phyloP scores from a whole-genome alignment of 2,113 vertebrate genomes.

The Microcebus tavaratra region DNA sequence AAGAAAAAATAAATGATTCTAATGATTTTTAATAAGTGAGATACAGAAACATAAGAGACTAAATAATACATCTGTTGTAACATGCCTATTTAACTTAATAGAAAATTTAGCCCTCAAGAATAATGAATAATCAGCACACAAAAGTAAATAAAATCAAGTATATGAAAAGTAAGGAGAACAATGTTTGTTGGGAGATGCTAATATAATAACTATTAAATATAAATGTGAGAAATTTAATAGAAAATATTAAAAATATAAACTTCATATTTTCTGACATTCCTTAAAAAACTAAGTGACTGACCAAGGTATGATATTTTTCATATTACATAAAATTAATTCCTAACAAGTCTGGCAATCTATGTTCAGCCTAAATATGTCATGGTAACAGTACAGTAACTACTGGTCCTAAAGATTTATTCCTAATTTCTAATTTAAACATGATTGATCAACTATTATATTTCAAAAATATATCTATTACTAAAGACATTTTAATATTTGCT shows the following conservation, averaged over 20 bases:
- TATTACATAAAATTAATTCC: conserved; percentile 1
- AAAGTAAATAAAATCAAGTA: background rate
- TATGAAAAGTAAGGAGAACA: background rate
- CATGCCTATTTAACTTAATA: background rate
- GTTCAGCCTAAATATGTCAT: background rate
- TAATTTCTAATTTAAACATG: conserved; percentile 19
- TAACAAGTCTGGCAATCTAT: background rate
- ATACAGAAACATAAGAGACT: background rate
- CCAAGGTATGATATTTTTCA: background rate
- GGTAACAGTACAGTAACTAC: background rate
- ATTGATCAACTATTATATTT: conserved; percentile 25
- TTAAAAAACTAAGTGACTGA: background rate
- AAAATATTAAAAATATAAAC: background rate
- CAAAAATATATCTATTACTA: background rate
- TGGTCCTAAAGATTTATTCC: background rate
- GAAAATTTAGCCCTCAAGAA: background rate
- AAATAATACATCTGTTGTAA: background rate
- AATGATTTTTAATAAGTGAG: background rate
- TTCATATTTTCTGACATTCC: background rate
- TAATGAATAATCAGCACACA: background rate
- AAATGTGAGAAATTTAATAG: background rate
- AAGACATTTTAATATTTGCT: background rate
- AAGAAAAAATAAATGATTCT: background rate
- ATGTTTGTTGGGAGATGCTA: background rate
- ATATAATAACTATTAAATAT: background rate